Evolutionary conservation across 2,888 invertebrate species (phyloP), one percentile per base, ranked within the genome.

Genomic region (Strigamia transsilvanica): DNA sequence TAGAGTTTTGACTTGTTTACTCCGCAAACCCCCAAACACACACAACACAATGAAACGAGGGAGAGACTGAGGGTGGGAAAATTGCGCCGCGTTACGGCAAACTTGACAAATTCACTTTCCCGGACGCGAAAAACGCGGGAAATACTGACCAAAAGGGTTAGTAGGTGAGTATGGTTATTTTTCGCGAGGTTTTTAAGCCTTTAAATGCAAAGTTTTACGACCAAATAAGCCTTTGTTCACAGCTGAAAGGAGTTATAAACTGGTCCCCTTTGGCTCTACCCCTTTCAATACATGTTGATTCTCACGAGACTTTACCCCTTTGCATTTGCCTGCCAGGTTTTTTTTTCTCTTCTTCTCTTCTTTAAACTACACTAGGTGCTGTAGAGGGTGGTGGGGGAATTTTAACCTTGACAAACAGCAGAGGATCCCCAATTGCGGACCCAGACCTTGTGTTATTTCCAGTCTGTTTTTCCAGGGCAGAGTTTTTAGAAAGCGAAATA

Each of bases 1-100:
- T 66, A 66, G 66, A 1, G 61, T 66, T 66, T 34, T 66, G 27
- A 66, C 66, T 66, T 66, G 66, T 66, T 66, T 66, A 66, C 66
- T 27, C 32, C 66, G 27, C n/a, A 34, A 27, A 23, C 27, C 66
- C 66, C 66, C 23, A 18, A 9, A 66, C 23, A 66, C 12, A 66
- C 23, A 23, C 23, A 23, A 66, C 23, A 12, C 27, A 27, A 23
- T 9, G 9, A 21, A 2, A 27, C 2, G 9, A 3, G 32, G 23
- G 23, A 66, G 32, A 15, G 4, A 27, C 23, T 7, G 0, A 27
- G 27, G 9, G 32, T 23, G 3, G 66, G 32, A 27, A 66, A 27
- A 66, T 15, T 18, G 61, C n/a, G n/a, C 18, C 6, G 10, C 21
- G 61, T n/a, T n/a, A n/a, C n/a, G n/a, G n/a, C n/a, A n/a, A n/a